A percentile compares a stretch with the other conserved stretches of the same genome.
Conservation (phyloP, 2,888 invertebrate species). For the Aquatica leii region DNA sequence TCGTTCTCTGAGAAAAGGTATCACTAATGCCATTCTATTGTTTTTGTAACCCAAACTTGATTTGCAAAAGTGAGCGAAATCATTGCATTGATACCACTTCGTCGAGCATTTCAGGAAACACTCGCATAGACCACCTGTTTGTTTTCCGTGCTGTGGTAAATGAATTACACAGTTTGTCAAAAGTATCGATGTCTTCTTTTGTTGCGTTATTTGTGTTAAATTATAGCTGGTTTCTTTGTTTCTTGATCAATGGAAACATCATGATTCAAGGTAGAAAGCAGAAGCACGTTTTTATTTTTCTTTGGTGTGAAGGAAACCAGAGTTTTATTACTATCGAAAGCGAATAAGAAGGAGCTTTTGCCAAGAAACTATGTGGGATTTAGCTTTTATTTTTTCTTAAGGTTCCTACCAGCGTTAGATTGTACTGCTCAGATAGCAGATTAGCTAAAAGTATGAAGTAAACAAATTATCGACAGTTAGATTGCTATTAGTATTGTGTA, state of each 20-base stretch:
- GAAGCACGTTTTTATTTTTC: no score
- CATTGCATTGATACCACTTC: not conserved
- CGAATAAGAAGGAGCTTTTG: conserved; percentile 35
- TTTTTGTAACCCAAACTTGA: not conserved
- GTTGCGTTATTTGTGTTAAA: conserved; percentile 31
- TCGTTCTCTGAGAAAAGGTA: not conserved
- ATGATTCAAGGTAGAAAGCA: no score
- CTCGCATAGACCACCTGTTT: conserved; percentile 33
- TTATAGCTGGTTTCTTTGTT: conserved; percentile 33
- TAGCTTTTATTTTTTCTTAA: conserved; percentile 40
- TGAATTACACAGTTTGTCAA: conserved; percentile 33
- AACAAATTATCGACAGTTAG: no score
- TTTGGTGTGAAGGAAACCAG: no score
- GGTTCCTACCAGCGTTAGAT: conserved; percentile 41
- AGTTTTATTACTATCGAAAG: conserved; percentile 31
- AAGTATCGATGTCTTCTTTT: conserved; percentile 35
- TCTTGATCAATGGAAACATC: conserved; percentile 24
- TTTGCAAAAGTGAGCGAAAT: not conserved
- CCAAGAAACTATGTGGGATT: conserved; percentile 34
- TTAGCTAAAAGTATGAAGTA: conserved; percentile 39
- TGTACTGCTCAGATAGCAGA: conserved; percentile 17
- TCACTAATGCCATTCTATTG: not conserved
- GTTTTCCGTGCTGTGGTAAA: conserved; percentile 30
- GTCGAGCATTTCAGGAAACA: conserved; percentile 27
- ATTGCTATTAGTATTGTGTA: conserved; percentile 43